Evolutionary conservation across 2,888 invertebrate genomes (phyloP).

Genomic region (Megamerina dolium): DNA sequence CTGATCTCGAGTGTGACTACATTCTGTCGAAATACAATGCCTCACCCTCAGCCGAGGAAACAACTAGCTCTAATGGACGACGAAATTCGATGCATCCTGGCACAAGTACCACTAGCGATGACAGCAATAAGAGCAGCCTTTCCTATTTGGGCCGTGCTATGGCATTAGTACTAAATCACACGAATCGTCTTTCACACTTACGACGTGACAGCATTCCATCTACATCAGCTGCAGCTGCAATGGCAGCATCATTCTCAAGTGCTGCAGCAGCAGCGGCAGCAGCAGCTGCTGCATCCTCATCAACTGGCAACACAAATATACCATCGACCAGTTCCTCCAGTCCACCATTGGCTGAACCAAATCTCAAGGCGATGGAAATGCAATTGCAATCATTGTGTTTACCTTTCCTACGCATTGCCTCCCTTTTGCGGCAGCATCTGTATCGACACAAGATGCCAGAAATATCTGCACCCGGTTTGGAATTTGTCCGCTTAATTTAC

Average conservation of each 20-base stretch:
- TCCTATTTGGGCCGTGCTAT: constrained; percentile 44
- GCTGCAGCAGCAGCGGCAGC: constrained; percentile 16
- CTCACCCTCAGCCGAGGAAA: constrained; percentile 16
- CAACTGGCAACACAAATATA: neutral
- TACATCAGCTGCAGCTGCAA: constrained; percentile 28
- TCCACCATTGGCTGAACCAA: constrained; percentile 27
- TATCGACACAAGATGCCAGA: constrained; percentile 72
- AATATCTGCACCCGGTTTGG: constrained; percentile 58
- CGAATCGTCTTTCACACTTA: constrained; percentile 39
- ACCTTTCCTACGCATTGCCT: constrained; percentile 77
- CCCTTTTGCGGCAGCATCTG: constrained; percentile 75
- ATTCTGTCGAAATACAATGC: constrained; percentile 42
- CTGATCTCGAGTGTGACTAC: constrained; percentile 58
- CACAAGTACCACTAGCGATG: neutral
- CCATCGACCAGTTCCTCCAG: constrained; percentile 1
- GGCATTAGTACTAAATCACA: constrained; percentile 44
- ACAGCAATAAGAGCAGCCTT: constrained; percentile 20
- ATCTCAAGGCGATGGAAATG: constrained; percentile 47
- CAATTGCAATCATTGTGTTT: constrained; percentile 73
- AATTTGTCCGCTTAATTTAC: constrained; percentile 71
- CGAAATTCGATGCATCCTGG: constrained; percentile 21
- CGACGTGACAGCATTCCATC: constrained; percentile 42
- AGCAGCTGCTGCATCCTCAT: constrained; percentile 11
- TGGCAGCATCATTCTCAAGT: constrained; percentile 18
- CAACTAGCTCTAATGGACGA: constrained; percentile 16